Percentiles rank a stretch among this genome's conserved stretches.
Evolutionary conservation across 92 coral and sea anemone species (phyloP).

Genomic region (Nematostella vectensis): DNA sequence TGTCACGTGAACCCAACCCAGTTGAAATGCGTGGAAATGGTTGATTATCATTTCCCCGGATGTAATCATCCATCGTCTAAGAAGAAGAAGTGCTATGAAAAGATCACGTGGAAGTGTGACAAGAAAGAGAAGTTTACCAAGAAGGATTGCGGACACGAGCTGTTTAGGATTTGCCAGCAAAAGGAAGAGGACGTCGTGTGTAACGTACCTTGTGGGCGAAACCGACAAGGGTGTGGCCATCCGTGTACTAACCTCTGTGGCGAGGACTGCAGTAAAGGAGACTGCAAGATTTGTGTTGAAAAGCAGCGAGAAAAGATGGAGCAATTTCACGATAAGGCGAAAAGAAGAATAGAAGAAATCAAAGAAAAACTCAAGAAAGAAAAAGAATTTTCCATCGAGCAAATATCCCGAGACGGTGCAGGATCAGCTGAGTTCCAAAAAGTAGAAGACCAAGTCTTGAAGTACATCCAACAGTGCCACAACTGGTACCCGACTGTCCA

Average conservation of each 20-base stretch:
- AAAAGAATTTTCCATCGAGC: constrained; percentile 4
- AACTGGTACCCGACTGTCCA: constrained; percentile 24
- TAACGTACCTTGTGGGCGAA: constrained; percentile 9
- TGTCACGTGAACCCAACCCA: neutral
- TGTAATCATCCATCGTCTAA: constrained; percentile 17
- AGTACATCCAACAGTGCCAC: constrained; percentile 17
- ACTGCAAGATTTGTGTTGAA: constrained; percentile 15
- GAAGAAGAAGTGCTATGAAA: constrained; percentile 11
- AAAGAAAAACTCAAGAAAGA: constrained; percentile 7
- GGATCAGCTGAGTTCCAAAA: constrained; percentile 21
- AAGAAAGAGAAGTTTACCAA: neutral
- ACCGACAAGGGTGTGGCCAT: constrained; percentile 23
- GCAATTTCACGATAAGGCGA: constrained; percentile 16
- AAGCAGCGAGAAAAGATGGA: constrained; percentile 10
- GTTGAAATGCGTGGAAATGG: neutral
- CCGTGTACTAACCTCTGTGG: constrained; percentile 22
- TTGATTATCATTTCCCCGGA: constrained; percentile 14
- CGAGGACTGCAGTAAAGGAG: constrained; percentile 26
- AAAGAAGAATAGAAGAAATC: constrained; percentile 6
- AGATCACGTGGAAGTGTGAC: constrained; percentile 8
- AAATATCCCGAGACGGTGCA: neutral
- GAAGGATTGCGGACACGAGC: constrained; percentile 1
- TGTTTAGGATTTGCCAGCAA: neutral
- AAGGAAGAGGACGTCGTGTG: constrained; percentile 6
- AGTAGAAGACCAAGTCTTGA: constrained; percentile 16